A percentile compares a stretch with the other conserved stretches of the same genome.
Evolutionary conservation across 2,113 vertebrate species (phyloP).

Genomic region (Takifugu flavidus): DNA sequence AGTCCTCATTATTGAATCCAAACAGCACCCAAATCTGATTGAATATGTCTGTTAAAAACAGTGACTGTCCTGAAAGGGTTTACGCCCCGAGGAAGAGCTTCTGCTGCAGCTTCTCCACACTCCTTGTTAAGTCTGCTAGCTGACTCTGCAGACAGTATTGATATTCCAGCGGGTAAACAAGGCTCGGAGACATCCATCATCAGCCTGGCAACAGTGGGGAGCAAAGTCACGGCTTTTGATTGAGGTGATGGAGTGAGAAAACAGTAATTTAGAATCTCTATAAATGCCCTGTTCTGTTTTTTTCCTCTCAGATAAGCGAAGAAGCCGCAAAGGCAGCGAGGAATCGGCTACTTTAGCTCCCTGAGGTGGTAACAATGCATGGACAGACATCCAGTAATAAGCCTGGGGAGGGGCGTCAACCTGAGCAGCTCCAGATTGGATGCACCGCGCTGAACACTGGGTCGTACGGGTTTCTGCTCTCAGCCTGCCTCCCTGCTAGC

Average conservation of each 20-base stretch:
- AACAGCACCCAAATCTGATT: no score
- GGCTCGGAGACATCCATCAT: conserved; percentile 51
- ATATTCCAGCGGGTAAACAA: conserved; percentile 52
- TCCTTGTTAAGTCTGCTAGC: conserved; percentile 33
- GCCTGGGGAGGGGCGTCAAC: background rate
- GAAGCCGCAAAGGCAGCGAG: conserved; percentile 25
- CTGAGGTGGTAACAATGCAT: conserved; percentile 4
- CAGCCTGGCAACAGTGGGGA: conserved; percentile 30
- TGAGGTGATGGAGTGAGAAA: conserved; percentile 53
- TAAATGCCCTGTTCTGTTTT: conserved; percentile 16
- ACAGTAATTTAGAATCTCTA: conserved; percentile 56
- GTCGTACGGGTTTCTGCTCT: conserved; percentile 1
- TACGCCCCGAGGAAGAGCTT: conserved; percentile 16
- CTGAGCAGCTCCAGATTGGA: background rate
- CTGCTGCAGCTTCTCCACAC: conserved; percentile 1
- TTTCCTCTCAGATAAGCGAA: conserved; percentile 16
- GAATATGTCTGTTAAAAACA: background rate
- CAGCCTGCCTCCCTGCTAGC: conserved; percentile 2
- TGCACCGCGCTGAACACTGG: background rate
- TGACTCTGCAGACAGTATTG: conserved; percentile 44
- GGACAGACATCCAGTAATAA: conserved; percentile 6
- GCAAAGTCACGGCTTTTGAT: conserved; percentile 43
- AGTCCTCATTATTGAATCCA: no score
- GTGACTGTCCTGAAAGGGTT: conserved; percentile 18
- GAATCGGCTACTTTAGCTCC: conserved; percentile 1